phyloP scores from a whole-genome alignment of 2,888 invertebrate genomes.

The Parnassius orleans region DNA sequence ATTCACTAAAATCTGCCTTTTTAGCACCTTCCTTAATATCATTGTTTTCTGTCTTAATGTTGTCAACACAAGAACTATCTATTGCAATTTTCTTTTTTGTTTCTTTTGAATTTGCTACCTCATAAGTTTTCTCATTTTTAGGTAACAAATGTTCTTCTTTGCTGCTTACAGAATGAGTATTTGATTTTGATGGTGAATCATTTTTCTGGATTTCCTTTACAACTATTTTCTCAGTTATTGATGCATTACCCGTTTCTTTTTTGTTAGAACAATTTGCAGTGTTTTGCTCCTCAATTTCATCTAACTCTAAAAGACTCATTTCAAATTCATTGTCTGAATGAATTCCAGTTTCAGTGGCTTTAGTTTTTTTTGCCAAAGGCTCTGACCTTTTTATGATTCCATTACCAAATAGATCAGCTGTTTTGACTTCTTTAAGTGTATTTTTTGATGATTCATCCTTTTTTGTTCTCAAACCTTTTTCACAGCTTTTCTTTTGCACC shows the following conservation, averaged over 20 bases:
- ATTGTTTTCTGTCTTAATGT: slow-evolving; percentile 3
- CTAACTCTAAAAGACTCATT: slow-evolving; percentile 83
- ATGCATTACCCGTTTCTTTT: slow-evolving; percentile 26
- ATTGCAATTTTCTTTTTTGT: background rate
- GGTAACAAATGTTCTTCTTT: slow-evolving; percentile 6
- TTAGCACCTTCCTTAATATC: slow-evolving; percentile 14
- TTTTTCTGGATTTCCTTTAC: slow-evolving; percentile 3
- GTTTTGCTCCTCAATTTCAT: slow-evolving; percentile 66
- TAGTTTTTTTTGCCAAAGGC: slow-evolving; percentile 67
- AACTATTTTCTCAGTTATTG: slow-evolving; percentile 17
- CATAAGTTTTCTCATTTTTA: slow-evolving; percentile 8
- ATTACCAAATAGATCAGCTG: slow-evolving; percentile 82
- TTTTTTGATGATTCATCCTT: slow-evolving; percentile 38
- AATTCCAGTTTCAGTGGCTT: slow-evolving; percentile 73
- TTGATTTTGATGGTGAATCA: background rate
- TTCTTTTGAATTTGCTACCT: slow-evolving; percentile 17
- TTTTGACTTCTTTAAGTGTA: slow-evolving; percentile 62
- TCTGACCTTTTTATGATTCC: slow-evolving; percentile 82
- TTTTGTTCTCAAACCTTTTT: slow-evolving; percentile 2
- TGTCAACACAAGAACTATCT: background rate
- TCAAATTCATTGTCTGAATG: slow-evolving; percentile 87
- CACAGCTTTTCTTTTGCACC: slow-evolving; percentile 13
- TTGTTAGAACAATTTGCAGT: background rate
- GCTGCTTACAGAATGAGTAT: slow-evolving; percentile 11
- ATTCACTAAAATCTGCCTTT: slow-evolving; percentile 48